phyloP scores from a whole-genome alignment of 2,888 invertebrate genomes.

The Sceliomorpha sp. region DNA sequence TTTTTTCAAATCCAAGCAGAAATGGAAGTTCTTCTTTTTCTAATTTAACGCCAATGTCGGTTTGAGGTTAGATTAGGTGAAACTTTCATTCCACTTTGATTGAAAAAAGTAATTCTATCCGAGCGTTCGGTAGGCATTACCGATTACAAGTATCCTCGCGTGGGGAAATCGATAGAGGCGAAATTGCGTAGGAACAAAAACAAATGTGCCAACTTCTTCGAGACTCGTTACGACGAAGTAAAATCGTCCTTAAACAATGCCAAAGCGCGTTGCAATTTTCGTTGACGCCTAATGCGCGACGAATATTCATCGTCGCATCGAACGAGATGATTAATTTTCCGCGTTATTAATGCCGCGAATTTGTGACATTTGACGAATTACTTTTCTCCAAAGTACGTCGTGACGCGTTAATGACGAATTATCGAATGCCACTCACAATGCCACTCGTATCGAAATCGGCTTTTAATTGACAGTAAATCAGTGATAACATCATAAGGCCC shows the following conservation, averaged over 20 bases:
- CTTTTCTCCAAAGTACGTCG: conserved; percentile 28
- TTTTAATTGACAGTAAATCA: conserved; percentile 46
- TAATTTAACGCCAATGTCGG: conserved; percentile 20
- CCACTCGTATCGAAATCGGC: conserved; percentile 24
- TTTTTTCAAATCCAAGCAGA: neutral
- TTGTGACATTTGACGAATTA: conserved; percentile 39
- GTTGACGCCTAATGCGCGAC: conserved; percentile 20
- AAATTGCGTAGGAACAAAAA: conserved; percentile 50
- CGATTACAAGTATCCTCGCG: conserved; percentile 37
- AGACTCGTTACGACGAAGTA: conserved; percentile 30
- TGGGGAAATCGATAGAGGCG: conserved; percentile 42
- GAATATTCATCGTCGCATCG: conserved; percentile 37
- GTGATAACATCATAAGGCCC: conserved; percentile 30
- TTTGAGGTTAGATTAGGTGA: conserved; percentile 33
- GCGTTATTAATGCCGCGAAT: conserved; percentile 27
- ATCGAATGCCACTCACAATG: conserved; percentile 27
- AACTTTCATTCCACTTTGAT: conserved; percentile 19
- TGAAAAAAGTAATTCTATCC: conserved; percentile 46
- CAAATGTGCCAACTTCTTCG: conserved; percentile 43
- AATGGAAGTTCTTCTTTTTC: neutral
- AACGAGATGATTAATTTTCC: conserved; percentile 32
- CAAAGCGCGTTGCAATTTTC: conserved; percentile 17
- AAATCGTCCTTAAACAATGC: conserved; percentile 19
- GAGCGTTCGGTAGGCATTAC: conserved; percentile 37
- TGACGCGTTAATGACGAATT: conserved; percentile 38